Percentiles rank a stretch among this genome's conserved stretches.
Conservation (phyloP, 1,140 invertebrate species). For the Brachionus angularis region DNA sequence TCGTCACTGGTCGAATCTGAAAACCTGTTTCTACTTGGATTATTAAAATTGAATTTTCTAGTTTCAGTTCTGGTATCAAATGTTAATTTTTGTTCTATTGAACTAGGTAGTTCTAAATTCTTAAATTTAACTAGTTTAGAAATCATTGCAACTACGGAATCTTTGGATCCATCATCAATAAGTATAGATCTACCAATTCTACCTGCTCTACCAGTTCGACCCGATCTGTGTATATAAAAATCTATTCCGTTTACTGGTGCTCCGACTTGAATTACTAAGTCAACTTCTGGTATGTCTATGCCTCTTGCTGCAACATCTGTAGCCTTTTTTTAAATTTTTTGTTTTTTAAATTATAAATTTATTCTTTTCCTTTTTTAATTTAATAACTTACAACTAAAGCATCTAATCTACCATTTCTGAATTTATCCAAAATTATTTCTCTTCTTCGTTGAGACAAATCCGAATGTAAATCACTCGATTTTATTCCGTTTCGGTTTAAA, state of each 20-base stretch:
- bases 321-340: conserved; percentile 61
- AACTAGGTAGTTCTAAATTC: conserved; percentile 5
- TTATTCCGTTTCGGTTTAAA: background rate
- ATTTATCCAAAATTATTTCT: conserved; percentile 17
- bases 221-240: conserved; percentile 54
- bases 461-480: conserved; percentile 10
- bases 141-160: background rate
- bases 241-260: conserved; percentile 48
- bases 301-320: conserved; percentile 58
- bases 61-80: too few relatives aligned
- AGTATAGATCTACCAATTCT: conserved; percentile 47
- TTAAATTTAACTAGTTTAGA: conserved; percentile 17
- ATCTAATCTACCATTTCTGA: conserved; percentile 3
- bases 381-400: background rate
- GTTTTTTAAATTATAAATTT: conserved; percentile 44
- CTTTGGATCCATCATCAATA: conserved; percentile 15
- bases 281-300: conserved; percentile 56
- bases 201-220: conserved; percentile 55
- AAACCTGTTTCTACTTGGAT: too few relatives aligned
- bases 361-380: background rate
- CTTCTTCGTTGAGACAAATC: conserved; percentile 31
- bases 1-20: too few relatives aligned
- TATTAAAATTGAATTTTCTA: too few relatives aligned
- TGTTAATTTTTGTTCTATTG: background rate
- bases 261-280: conserved; percentile 73